Conservation (phyloP, 1,140 invertebrate genomes). For the Yoshiicerus persimilis region DNA sequence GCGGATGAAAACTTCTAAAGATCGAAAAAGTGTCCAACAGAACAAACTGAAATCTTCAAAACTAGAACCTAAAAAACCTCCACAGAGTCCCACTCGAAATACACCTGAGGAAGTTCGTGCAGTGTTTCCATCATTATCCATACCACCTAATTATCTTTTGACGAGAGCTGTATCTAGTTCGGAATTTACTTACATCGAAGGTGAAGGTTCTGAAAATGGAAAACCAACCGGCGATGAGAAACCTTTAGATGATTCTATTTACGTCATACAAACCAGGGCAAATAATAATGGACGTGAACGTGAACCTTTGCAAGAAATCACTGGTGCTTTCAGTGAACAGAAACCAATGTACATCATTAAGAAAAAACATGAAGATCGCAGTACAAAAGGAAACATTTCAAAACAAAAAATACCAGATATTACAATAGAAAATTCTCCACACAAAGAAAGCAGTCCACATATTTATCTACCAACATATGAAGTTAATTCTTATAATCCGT, state of each 20-base stretch:
- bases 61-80: background rate
- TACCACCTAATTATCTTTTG: background rate
- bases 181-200: background rate
- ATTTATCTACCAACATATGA: background rate
- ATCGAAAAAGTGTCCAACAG: background rate
- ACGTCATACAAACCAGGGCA: background rate
- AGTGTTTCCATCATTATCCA: background rate
- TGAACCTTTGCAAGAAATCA: background rate
- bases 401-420: background rate
- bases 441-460: background rate
- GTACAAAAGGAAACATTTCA: background rate
- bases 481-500: background rate
- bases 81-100: background rate
- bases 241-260: background rate
- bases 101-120: background rate
- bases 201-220: background rate
- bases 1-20: background rate
- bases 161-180: background rate
- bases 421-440: background rate
- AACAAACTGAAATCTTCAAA: background rate
- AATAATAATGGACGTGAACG: background rate
- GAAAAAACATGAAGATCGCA: background rate
- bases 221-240: too few relatives aligned
- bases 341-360: background rate
- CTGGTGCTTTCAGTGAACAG: background rate